These are phyloP conservation scores for Eupithecia insigniata DNA, from an alignment of 2,888 invertebrate genomes.

Conservation along the genomic window DNA sequence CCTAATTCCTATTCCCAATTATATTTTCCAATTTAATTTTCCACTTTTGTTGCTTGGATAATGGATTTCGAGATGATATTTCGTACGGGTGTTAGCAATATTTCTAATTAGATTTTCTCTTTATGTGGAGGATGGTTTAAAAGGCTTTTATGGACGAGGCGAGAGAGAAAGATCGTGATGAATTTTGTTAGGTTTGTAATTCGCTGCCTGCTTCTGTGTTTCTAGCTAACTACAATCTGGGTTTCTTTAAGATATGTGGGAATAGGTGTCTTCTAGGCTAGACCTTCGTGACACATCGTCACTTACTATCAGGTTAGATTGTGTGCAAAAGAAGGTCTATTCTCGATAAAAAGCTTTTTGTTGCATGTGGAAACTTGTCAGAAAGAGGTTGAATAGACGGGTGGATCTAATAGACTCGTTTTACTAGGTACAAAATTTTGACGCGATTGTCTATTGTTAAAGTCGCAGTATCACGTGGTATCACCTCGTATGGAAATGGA, in stretches of 20 bases:
- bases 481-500: too few species aligned
- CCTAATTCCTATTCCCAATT: slow-evolving; percentile 66
- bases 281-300: too few species aligned
- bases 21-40: slow-evolving; percentile 72
- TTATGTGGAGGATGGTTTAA: slow-evolving; percentile 12
- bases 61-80: slow-evolving; percentile 57
- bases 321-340: too few species aligned
- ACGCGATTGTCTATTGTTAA: background rate
- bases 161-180: background rate
- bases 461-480: background rate
- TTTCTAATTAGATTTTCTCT: slow-evolving; percentile 40
- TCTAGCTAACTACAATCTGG: background rate
- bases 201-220: background rate
- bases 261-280: too few species aligned
- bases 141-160: slow-evolving; percentile 11
- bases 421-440: background rate
- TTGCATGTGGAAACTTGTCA: background rate
- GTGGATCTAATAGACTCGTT: too few species aligned
- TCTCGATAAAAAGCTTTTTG: background rate
- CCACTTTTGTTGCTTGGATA: slow-evolving; percentile 64
- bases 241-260: background rate
- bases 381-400: background rate
- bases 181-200: background rate
- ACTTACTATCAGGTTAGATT: too few species aligned
- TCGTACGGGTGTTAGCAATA: slow-evolving; percentile 38